phyloP scores from a whole-genome alignment of 2,113 vertebrate species.

The Anser brachyrhynchus region DNA sequence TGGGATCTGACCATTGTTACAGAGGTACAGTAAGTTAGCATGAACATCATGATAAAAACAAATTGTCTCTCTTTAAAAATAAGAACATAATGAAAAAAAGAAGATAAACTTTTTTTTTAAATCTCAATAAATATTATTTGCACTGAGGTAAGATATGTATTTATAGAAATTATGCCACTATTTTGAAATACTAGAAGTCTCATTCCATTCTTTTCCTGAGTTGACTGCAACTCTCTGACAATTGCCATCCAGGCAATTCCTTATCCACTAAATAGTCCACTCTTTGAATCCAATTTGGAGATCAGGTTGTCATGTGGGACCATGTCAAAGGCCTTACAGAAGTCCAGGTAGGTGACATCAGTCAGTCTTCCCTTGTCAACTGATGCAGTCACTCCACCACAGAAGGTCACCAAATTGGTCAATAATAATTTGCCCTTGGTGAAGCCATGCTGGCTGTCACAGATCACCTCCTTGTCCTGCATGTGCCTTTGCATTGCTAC shows the following conservation, averaged over 20 bases:
- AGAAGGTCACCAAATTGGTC: not conserved
- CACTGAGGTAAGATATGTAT: not conserved
- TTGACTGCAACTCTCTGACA: not conserved
- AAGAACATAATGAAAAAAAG: rapidly evolving
- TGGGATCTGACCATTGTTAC: not conserved
- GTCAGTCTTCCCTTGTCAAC: not conserved
- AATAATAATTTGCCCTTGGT: not conserved
- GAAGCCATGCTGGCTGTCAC: not conserved
- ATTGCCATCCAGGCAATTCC: not conserved
- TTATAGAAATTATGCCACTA: not conserved
- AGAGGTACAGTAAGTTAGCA: not conserved
- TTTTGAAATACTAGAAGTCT: not conserved
- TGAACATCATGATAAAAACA: not conserved
- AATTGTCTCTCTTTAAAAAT: not conserved
- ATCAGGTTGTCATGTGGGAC: not conserved
- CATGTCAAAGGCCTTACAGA: not conserved
- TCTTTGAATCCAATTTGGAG: not conserved
- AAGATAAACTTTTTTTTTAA: rapidly evolving
- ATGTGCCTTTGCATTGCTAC: not conserved
- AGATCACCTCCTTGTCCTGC: not conserved
- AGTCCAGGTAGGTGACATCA: not conserved
- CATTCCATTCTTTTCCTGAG: not conserved
- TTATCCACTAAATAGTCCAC: not conserved
- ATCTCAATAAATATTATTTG: not conserved
- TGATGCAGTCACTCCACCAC: not conserved